Evolutionary conservation across 2,113 vertebrate species (phyloP), one percentile per base, ranked within the genome.

Genomic region (Leptobrachium leishanense): DNA sequence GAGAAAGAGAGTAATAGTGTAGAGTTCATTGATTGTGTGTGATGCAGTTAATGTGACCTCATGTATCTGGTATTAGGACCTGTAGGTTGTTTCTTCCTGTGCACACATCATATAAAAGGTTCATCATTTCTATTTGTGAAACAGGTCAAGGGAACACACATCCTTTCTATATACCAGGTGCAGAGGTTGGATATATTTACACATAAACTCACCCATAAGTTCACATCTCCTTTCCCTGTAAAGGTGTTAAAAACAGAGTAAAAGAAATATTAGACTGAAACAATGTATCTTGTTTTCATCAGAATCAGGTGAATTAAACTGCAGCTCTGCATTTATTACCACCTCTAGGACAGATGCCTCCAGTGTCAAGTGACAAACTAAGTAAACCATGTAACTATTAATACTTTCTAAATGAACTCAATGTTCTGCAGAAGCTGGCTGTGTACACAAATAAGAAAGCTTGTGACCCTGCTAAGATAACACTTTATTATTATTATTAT

Each of bases 81-180:
- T 77, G 67, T 43, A 72, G 54, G 41, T 5, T 42, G 55, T 31
- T 39, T 10, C 69, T 57, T 73, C 69, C 62, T 73, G 46, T 42
- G 9, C 44, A 72, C 1, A 67, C 42, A n/a, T n/a, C 40, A 40
- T 72, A 43, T n/a, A 79, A 65, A 79, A 79, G 55, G 43, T 71
- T 53, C 68, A 79, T 79, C 13, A 79, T 72, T 79, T 79, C 57
- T 79, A 79, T 72, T 72, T 79, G 77, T 72, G 71, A 66, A 67
- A 66, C 42, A 55, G 69, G 46, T 79, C 57, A 42, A 7, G 12
- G 72, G 15, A 74, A 64, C 15, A 12, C 41, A 62, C 44, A 65
- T 75, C 73, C 20, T 65, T 50, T 53, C 13, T 68, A 72, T 79
- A 72, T 66, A 57, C 77, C 77, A 72, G 69, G 69, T 66, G 77